Evolutionary conservation across 2,888 invertebrate genomes (phyloP).

Genomic region (Tachina lurida): DNA sequence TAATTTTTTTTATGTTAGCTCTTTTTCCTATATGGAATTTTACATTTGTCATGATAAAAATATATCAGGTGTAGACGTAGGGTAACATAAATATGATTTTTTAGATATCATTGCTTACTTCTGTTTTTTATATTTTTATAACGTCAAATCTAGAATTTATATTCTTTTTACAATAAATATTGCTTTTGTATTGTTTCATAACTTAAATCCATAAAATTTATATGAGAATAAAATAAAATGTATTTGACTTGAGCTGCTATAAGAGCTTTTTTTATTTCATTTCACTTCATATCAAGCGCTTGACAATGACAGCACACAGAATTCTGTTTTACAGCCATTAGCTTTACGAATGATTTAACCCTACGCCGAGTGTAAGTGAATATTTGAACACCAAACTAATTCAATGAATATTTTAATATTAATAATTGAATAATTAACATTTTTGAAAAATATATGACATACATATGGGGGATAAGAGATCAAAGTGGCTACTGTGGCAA

Average conservation of each 20-base stretch:
- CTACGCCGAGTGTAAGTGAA: neutral
- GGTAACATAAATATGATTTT: no score
- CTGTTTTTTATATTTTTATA: neutral
- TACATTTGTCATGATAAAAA: no score
- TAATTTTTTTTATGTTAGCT: no score
- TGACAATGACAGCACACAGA: slow-evolving; percentile 50
- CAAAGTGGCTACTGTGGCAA: no score
- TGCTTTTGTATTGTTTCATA: slow-evolving; percentile 11
- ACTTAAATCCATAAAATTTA: slow-evolving; percentile 14
- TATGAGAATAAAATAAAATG: slow-evolving; percentile 18
- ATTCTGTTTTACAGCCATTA: slow-evolving; percentile 53
- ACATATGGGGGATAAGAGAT: no score
- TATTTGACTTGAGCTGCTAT: slow-evolving; percentile 34
- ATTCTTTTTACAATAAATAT: slow-evolving; percentile 11
- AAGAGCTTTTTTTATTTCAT: neutral
- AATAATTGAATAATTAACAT: no score
- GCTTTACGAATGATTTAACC: slow-evolving; percentile 12
- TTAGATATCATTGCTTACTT: neutral
- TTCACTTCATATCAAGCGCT: slow-evolving; percentile 40
- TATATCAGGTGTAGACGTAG: no score
- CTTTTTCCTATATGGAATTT: no score
- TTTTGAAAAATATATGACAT: no score
- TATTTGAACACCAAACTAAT: no score
- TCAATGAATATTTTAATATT: no score
- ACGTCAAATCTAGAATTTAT: slow-evolving; percentile 4